A percentile compares a stretch with the other conserved stretches of the same genome.
phyloP scores from a whole-genome alignment of 2,113 vertebrate species.

The Heloderma charlesbogerti region DNA sequence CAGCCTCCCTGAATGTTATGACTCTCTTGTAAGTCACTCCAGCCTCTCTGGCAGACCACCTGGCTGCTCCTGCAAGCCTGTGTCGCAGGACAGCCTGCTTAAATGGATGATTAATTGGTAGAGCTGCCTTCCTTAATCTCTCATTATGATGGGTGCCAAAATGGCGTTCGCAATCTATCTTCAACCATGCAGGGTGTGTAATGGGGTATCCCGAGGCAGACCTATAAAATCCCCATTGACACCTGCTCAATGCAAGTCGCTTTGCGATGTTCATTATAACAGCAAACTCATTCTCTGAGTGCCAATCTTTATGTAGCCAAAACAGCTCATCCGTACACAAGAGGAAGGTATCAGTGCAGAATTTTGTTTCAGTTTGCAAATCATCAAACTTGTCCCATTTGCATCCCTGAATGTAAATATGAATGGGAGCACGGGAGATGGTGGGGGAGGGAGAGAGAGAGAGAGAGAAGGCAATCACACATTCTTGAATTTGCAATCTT shows the following conservation, averaged over 20 bases:
- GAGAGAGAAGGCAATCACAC: too few species aligned
- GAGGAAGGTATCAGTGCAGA: too few species aligned
- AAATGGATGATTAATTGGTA: conserved; percentile 35
- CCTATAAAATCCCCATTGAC: rapidly evolving
- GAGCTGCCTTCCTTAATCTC: conserved; percentile 26
- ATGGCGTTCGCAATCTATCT: neutral
- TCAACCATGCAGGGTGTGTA: neutral
- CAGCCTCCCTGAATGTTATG: neutral
- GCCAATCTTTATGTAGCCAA: too few species aligned
- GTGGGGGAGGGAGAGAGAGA: too few species aligned
- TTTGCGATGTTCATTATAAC: neutral
- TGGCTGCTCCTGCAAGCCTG: conserved; percentile 29
- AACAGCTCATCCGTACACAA: too few species aligned
- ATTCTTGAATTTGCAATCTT: too few species aligned
- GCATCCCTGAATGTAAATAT: too few species aligned
- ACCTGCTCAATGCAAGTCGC: neutral
- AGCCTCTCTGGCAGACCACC: neutral
- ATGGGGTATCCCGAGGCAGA: rapidly evolving
- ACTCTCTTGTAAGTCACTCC: neutral
- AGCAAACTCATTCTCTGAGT: too few species aligned
- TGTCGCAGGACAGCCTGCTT: neutral
- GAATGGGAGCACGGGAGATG: too few species aligned
- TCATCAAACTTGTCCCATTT: too few species aligned
- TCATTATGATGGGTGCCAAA: conserved; percentile 16
- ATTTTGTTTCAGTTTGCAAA: too few species aligned